Conservation (phyloP, 2,797 vertebrate genomes). For the Rhinella marina region DNA sequence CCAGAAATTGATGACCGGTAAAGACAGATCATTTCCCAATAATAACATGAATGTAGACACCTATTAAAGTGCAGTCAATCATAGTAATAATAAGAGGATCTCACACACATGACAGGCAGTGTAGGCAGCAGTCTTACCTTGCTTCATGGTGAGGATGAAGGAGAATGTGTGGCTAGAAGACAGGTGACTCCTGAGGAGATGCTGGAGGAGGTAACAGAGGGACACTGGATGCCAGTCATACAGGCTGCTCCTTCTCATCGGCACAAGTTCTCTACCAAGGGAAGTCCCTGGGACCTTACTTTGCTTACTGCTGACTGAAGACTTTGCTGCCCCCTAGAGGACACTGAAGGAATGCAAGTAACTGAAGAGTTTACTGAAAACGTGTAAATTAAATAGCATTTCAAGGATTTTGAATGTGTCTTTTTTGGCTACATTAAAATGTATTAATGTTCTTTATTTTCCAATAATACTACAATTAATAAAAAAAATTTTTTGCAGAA, state of each 20-base stretch:
- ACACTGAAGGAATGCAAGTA: background rate
- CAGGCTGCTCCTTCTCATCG: constrained; percentile 57
- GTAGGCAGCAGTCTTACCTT: constrained; percentile 36
- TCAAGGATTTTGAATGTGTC: too few species aligned
- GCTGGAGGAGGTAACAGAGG: constrained; percentile 40
- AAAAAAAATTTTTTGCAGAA: too few species aligned
- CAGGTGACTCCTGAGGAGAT: constrained; percentile 36
- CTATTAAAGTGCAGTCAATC: background rate
- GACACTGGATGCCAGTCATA: constrained; percentile 49
- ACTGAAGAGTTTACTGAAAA: too few species aligned
- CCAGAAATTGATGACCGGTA: background rate
- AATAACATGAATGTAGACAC: background rate
- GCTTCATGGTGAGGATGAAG: background rate
- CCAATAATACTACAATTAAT: too few species aligned
- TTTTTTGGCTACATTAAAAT: too few species aligned
- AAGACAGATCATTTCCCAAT: background rate
- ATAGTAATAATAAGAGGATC: background rate
- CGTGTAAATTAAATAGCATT: too few species aligned
- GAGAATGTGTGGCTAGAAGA: background rate
- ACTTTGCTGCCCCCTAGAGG: constrained; percentile 39
- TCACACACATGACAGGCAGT: background rate
- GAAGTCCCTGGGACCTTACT: constrained; percentile 51
- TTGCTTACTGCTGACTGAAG: background rate
- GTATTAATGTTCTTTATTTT: too few species aligned
- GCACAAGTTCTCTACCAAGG: constrained; percentile 51